Evolutionary conservation across 2,797 vertebrate genomes (phyloP).

Genomic region (Notolepis coatsorum): DNA sequence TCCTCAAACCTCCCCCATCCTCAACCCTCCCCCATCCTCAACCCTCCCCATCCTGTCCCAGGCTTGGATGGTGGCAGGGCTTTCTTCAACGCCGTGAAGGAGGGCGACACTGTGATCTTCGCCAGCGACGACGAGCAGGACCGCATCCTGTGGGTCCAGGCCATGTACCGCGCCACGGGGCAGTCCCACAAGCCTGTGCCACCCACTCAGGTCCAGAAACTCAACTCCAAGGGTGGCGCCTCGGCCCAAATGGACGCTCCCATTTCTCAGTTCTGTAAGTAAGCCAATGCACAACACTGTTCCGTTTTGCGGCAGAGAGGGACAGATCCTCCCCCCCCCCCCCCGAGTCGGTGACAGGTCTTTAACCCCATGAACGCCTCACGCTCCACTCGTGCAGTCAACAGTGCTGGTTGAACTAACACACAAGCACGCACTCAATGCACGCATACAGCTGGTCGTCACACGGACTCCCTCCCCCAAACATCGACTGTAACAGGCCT

Average conservation of each 20-base stretch:
- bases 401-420: conserved; percentile 71
- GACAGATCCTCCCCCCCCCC: conserved; percentile 52
- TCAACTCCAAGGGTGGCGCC: conserved; percentile 98
- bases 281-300: conserved; percentile 62
- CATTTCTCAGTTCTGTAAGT: conserved; percentile 99
- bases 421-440: conserved; percentile 73
- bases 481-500: conserved; percentile 70
- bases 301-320: conserved; percentile 51
- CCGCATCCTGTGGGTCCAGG: conserved; percentile 99
- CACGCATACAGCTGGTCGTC: conserved; percentile 60
- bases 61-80: conserved; percentile 97
- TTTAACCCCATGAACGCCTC: conserved; percentile 76
- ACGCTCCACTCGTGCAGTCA: conserved; percentile 74
- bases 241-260: conserved; percentile 98
- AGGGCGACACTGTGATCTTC: conserved; percentile 99
- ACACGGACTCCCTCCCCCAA: conserved; percentile 69
- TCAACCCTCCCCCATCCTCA: too few species aligned
- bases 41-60: conserved; percentile 59
- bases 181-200: conserved; percentile 99
- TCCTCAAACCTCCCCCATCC: too few species aligned
- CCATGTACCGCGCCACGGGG: conserved; percentile 98
- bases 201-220: conserved; percentile 99
- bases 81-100: conserved; percentile 99
- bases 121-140: conserved; percentile 99
- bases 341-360: conserved; percentile 68